Evolutionary conservation across 2,797 vertebrate genomes (phyloP).

Genomic region (Lerista edwardsae): DNA sequence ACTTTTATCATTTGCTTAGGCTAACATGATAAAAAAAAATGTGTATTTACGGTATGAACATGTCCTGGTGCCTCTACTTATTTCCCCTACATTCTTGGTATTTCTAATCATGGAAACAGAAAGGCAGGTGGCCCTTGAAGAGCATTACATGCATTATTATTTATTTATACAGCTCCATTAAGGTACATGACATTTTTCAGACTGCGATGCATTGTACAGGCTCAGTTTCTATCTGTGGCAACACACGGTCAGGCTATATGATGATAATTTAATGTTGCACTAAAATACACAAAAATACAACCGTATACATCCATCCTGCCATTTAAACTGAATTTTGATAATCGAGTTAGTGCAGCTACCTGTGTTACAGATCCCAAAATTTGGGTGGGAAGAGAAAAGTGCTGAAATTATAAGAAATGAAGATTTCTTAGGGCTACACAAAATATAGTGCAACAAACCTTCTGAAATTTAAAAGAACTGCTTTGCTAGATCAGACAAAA

Average conservation of each 20-base stretch:
- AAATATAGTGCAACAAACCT: neutral
- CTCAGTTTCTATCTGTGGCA: neutral
- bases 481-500: neutral
- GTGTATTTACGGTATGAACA: no score
- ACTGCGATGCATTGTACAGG: neutral
- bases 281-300: neutral
- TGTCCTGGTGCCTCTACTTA: no score
- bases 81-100: no score
- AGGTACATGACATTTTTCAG: neutral
- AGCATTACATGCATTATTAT: neutral
- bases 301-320: neutral
- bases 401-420: neutral
- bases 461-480: neutral
- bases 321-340: neutral
- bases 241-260: neutral
- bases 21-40: neutral
- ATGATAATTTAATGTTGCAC: neutral
- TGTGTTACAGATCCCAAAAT: neutral
- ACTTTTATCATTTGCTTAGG: neutral
- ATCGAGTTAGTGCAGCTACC: neutral
- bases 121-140: neutral
- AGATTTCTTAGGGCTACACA: neutral
- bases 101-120: no score
- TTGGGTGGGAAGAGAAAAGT: neutral
- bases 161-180: neutral